A percentile compares a stretch with the other conserved stretches of the same genome.
These are phyloP conservation scores for Arenicola marina DNA, from an alignment of 2,888 invertebrate species.

Conservation along the genomic window DNA sequence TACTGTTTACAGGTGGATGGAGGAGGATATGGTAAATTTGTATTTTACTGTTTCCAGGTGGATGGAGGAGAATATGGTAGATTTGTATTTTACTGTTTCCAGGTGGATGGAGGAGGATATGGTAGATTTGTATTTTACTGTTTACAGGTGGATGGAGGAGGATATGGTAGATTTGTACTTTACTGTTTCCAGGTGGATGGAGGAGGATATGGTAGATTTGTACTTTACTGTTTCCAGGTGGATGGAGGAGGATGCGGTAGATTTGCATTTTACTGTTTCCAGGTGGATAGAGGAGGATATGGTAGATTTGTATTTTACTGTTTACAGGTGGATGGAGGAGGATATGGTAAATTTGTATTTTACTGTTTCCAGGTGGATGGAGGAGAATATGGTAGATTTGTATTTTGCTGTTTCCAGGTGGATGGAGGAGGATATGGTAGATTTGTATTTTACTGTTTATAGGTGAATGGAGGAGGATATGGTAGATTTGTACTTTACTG, in stretches of 20 bases:
- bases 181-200: conserved; percentile 57
- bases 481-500: conserved; percentile 37
- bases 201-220: conserved; percentile 56
- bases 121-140: conserved; percentile 37
- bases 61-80: conserved; percentile 62
- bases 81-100: conserved; percentile 20
- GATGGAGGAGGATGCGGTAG: conserved; percentile 62
- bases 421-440: conserved; percentile 62
- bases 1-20: conserved; percentile 57
- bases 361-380: conserved; percentile 57
- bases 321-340: conserved; percentile 61
- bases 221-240: conserved; percentile 41
- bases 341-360: conserved; percentile 47
- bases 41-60: conserved; percentile 41
- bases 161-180: conserved; percentile 47
- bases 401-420: conserved; percentile 41
- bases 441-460: conserved; percentile 20
- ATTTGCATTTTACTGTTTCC: conserved; percentile 25
- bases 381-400: conserved; percentile 56
- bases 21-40: conserved; percentile 56
- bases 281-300: conserved; percentile 62
- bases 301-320: conserved; percentile 37
- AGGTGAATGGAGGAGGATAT: conserved; percentile 62
- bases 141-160: conserved; percentile 61
- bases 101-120: conserved; percentile 62